These are phyloP conservation scores for Myotis findleyi DNA, from an alignment of 2,797 vertebrate species.

Conservation along the genomic window DNA sequence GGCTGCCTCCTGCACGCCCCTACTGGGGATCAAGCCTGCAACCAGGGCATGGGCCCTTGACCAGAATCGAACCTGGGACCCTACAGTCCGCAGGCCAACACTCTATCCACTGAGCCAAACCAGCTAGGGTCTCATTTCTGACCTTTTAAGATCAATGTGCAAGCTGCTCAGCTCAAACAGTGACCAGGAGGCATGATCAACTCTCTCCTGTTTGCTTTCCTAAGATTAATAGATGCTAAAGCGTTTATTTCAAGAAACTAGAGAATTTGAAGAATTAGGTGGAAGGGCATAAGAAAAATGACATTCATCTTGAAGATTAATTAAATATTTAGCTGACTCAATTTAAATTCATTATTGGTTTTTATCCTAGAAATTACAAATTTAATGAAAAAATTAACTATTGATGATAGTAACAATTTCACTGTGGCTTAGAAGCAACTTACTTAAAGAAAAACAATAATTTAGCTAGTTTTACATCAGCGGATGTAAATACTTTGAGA, in stretches of 20 bases:
- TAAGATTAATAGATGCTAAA: not conserved
- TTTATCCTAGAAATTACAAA: not conserved
- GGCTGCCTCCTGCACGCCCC: too few species aligned
- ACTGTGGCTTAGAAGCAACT: slow-evolving; percentile 40
- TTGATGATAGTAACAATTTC: not conserved
- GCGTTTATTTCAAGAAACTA: slow-evolving; percentile 28
- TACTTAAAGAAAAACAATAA: not conserved
- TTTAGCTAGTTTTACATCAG: not conserved
- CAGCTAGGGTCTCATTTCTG: not conserved
- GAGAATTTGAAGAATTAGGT: not conserved
- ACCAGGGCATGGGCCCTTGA: too few species aligned
- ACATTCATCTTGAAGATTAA: not conserved
- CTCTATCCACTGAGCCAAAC: too few species aligned
- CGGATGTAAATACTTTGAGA: not conserved
- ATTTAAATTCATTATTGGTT: not conserved
- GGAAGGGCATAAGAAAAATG: slow-evolving; percentile 23
- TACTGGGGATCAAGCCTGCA: too few species aligned
- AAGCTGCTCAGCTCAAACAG: slow-evolving; percentile 1
- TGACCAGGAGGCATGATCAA: not conserved
- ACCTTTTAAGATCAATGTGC: not conserved
- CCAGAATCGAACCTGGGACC: too few species aligned
- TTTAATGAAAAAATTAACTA: slow-evolving; percentile 10
- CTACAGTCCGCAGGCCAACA: too few species aligned
- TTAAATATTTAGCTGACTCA: slow-evolving; percentile 3
- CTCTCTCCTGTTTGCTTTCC: not conserved